Conservation (phyloP, 2,797 vertebrate genomes). For the Ciconia nigra region DNA sequence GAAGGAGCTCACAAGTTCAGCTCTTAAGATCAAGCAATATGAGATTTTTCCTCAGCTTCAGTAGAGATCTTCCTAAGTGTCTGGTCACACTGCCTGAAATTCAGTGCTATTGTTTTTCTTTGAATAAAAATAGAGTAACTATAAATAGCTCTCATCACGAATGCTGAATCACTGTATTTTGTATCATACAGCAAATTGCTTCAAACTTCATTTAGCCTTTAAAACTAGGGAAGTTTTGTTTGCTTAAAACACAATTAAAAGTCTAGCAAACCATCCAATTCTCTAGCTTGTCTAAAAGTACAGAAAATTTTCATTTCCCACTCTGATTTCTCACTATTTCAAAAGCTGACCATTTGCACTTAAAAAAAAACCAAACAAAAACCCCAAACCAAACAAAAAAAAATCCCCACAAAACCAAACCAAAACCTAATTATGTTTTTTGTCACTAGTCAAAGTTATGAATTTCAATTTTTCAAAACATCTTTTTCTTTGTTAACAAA, state of each 20-base stretch:
- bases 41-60: neutral
- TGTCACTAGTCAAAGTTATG: neutral
- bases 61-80: neutral
- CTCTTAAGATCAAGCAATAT: neutral
- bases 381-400: neutral
- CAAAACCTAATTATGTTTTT: neutral
- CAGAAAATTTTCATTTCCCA: neutral
- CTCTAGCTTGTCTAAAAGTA: fast-evolving
- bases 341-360: neutral
- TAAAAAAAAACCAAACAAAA: neutral
- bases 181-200: slow-evolving; percentile 2
- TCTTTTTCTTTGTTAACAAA: neutral
- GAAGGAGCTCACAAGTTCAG: neutral
- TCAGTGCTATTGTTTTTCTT: slow-evolving; percentile 43
- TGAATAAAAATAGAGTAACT: slow-evolving; percentile 44
- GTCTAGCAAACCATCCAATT: neutral
- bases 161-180: slow-evolving; percentile 50
- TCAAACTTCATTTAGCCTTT: neutral
- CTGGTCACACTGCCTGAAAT: slow-evolving; percentile 36
- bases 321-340: neutral
- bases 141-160: slow-evolving; percentile 7
- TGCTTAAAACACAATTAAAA: neutral
- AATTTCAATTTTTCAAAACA: neutral
- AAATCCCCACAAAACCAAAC: neutral
- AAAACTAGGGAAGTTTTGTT: neutral